Percentiles rank a stretch among this genome's conserved stretches.
Conservation (phyloP, 2,797 vertebrate species). For the Sebastes dallii region DNA sequence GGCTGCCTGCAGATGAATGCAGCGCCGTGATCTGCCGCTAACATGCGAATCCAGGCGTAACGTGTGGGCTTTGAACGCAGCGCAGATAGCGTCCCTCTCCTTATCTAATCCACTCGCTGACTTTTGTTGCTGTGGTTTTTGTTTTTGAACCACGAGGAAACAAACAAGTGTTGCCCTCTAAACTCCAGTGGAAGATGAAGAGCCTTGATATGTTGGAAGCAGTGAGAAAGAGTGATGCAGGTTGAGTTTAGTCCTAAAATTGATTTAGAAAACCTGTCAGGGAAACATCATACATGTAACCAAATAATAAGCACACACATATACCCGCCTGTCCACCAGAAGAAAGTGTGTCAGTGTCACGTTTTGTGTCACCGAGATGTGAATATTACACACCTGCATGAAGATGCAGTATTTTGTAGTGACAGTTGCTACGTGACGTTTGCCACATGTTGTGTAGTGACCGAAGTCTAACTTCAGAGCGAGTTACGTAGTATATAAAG, state of each 20-base stretch:
- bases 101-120: constrained; percentile 59
- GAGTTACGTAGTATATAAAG: too few relatives aligned
- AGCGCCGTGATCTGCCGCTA: constrained; percentile 43
- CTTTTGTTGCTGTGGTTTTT: constrained; percentile 71
- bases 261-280: not conserved
- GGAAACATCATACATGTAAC: not conserved
- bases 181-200: constrained; percentile 32
- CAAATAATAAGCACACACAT: not conserved
- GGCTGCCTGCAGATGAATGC: constrained; percentile 74
- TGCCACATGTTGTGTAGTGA: too few relatives aligned
- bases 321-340: too few relatives aligned
- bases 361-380: too few relatives aligned
- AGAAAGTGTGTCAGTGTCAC: too few relatives aligned
- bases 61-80: constrained; percentile 70
- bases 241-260: not conserved
- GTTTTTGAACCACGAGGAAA: constrained; percentile 48
- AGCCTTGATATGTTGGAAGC: not conserved
- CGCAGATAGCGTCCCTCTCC: constrained; percentile 56
- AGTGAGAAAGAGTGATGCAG: not conserved
- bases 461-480: too few relatives aligned
- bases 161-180: constrained; percentile 68
- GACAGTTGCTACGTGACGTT: too few relatives aligned
- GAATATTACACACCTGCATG: too few relatives aligned
- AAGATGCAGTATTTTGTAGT: too few relatives aligned
- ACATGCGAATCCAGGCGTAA: constrained; percentile 59